These are phyloP conservation scores for Sebastes melanostomus DNA, from an alignment of 2,797 vertebrate species.

Conservation along the genomic window DNA sequence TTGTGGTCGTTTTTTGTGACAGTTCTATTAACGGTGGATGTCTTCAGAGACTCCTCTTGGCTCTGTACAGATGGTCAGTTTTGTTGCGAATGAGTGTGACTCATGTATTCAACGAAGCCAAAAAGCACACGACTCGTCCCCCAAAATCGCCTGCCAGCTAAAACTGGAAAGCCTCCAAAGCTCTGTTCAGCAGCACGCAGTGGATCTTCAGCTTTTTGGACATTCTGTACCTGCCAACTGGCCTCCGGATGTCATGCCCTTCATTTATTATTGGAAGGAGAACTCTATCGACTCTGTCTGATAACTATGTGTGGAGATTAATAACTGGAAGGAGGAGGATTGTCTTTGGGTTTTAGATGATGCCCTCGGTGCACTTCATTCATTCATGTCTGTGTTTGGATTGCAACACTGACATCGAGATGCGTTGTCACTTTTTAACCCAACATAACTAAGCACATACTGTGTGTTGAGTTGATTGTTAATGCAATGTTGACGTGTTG, in stretches of 20 bases:
- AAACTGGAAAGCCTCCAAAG: slow-evolving; percentile 46
- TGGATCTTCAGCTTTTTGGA: slow-evolving; percentile 37
- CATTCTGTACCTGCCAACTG: slow-evolving; percentile 46
- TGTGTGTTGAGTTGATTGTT: neutral
- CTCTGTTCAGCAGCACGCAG: slow-evolving; percentile 1
- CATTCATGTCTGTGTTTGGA: neutral
- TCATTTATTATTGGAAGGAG: slow-evolving; percentile 18
- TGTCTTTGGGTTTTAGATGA: neutral
- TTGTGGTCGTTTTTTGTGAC: slow-evolving; percentile 2
- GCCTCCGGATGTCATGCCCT: slow-evolving; percentile 37
- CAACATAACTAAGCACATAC: neutral
- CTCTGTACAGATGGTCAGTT: slow-evolving; percentile 49
- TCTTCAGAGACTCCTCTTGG: slow-evolving; percentile 5
- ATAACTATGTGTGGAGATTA: slow-evolving; percentile 14
- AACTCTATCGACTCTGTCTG: neutral
- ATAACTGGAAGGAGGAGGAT: neutral
- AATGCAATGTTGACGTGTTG: neutral
- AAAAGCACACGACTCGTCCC: slow-evolving; percentile 27
- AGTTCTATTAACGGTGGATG: slow-evolving; percentile 21
- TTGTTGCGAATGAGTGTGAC: slow-evolving; percentile 40
- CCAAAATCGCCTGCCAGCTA: slow-evolving; percentile 29
- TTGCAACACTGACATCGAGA: neutral
- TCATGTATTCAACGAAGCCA: slow-evolving; percentile 47
- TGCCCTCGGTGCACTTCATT: neutral
- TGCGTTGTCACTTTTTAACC: neutral